Percentiles rank a stretch among this genome's conserved stretches.
Conservation (phyloP, 1,140 invertebrate genomes). For the Drosophila ogumai region DNA sequence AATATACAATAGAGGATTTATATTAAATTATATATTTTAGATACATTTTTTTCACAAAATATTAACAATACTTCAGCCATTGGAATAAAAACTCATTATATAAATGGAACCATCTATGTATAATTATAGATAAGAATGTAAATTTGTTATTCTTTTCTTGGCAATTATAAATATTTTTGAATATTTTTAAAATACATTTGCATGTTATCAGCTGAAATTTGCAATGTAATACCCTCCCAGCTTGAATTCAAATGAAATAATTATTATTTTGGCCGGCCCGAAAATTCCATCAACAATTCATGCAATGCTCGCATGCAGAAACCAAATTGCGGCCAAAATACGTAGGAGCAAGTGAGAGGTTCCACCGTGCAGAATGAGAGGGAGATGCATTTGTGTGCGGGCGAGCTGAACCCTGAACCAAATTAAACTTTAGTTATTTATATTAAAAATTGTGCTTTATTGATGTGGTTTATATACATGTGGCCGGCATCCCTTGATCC, state of each 20-base stretch:
- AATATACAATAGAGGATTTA: background rate
- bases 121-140: too few relatives aligned
- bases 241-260: conserved; percentile 60
- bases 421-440: conserved; percentile 82
- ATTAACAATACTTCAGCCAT: background rate
- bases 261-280: conserved; percentile 52
- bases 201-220: conserved; percentile 10
- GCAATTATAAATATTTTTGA: conserved; percentile 4
- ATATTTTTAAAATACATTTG: conserved; percentile 14
- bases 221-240: conserved; percentile 7
- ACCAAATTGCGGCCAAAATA: conserved; percentile 15
- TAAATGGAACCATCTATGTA: too few relatives aligned
- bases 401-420: conserved; percentile 44
- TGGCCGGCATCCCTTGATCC: conserved; percentile 27
- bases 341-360: background rate
- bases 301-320: conserved; percentile 38
- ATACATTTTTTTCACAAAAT: background rate
- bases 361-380: background rate
- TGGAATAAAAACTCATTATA: too few relatives aligned
- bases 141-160: background rate
- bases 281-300: conserved; percentile 53
- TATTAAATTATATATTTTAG: background rate
- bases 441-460: conserved; percentile 82
- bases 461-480: conserved; percentile 71
- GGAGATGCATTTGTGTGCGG: conserved; percentile 6